Percentiles rank a stretch among this genome's conserved stretches.
phyloP scores from a whole-genome alignment of 2,888 invertebrate genomes.

The Phrixothrix hirtus region DNA sequence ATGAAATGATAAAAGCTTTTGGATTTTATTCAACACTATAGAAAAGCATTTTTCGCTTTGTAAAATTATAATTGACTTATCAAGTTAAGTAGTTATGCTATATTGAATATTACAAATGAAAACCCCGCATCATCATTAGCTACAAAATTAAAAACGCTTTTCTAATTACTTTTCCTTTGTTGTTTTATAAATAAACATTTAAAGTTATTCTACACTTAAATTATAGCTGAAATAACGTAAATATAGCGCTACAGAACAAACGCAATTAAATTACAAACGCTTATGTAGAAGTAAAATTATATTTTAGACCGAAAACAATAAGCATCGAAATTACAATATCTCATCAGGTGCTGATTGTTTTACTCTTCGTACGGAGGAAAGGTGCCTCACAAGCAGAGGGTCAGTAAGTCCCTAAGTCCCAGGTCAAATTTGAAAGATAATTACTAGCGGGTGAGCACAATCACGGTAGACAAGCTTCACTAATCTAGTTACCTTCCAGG shows the following conservation, averaged over 20 bases:
- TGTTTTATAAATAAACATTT: too few relatives aligned
- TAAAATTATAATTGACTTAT: conserved; percentile 13
- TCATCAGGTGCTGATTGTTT: conserved; percentile 41
- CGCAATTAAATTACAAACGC: too few relatives aligned
- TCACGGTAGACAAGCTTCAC: conserved; percentile 50
- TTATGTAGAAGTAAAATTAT: too few relatives aligned
- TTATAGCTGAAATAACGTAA: too few relatives aligned
- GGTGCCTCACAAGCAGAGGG: conserved; percentile 35
- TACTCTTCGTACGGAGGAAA: conserved; percentile 28
- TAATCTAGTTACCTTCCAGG: conserved; percentile 52
- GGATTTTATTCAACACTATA: conserved; percentile 20
- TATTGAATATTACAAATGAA: too few relatives aligned
- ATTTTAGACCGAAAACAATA: conserved; percentile 20
- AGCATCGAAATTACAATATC: conserved; percentile 26
- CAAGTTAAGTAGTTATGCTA: too few relatives aligned
- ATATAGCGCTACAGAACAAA: too few relatives aligned
- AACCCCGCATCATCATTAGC: too few relatives aligned
- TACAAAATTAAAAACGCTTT: too few relatives aligned
- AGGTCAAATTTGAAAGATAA: conserved; percentile 56
- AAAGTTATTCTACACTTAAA: too few relatives aligned
- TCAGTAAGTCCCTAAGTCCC: conserved; percentile 51
- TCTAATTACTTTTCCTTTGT: too few relatives aligned
- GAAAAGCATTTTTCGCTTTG: conserved; percentile 4
- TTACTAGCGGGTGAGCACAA: conserved; percentile 52
- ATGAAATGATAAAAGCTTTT: conserved; percentile 39